Percentiles rank a stretch among this genome's conserved stretches.
Conservation (phyloP, 2,888 invertebrate genomes). For the Allolobophora icterica region DNA sequence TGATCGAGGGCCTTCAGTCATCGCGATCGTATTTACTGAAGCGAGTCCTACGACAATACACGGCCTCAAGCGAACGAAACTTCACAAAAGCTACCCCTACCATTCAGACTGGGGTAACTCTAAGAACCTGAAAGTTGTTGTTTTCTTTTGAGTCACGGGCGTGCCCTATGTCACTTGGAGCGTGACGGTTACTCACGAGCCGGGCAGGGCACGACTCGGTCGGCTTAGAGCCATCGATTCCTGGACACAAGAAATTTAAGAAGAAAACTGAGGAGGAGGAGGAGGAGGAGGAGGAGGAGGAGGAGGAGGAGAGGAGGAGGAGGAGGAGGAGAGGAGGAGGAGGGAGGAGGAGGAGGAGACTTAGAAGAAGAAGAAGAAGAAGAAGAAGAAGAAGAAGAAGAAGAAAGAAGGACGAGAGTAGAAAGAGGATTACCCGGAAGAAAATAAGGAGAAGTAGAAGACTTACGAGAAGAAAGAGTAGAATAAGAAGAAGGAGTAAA, state of each 20-base stretch:
- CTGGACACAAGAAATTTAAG: slow-evolving; percentile 32
- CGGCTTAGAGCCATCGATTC: slow-evolving; percentile 34
- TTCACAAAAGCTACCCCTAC: background rate
- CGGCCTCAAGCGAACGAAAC: background rate
- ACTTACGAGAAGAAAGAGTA: background rate
- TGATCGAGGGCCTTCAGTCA: background rate
- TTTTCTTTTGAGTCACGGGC: background rate
- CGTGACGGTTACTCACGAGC: background rate
- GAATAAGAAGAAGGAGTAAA: background rate
- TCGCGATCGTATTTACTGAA: background rate
- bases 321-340: no score
- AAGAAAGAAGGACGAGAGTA: background rate
- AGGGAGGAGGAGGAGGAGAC: no score
- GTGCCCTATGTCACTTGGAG: background rate
- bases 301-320: background rate
- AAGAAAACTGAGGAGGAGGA: slow-evolving; percentile 33
- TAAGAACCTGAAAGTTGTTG: background rate
- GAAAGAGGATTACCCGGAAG: background rate
- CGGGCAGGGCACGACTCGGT: slow-evolving; percentile 22
- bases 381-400: background rate
- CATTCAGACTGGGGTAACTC: background rate
- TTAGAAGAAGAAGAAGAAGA: no score
- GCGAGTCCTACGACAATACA: background rate
- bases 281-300: slow-evolving; percentile 37
- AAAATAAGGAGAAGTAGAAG: background rate